These are phyloP conservation scores for Drosophila falleni DNA, from an alignment of 2,888 invertebrate genomes.

Conservation along the genomic window DNA sequence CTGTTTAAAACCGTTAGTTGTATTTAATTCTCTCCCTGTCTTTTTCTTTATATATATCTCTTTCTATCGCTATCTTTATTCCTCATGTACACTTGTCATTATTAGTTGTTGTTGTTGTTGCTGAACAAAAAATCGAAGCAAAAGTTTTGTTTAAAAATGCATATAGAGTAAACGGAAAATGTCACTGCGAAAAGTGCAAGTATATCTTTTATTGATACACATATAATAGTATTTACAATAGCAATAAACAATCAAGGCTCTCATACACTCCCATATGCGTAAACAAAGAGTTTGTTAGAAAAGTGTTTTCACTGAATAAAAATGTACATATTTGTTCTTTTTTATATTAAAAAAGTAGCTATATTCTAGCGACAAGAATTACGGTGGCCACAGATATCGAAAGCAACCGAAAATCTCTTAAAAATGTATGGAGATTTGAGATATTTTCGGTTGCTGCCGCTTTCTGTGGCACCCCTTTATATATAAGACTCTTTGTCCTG, in stretches of 20 bases:
- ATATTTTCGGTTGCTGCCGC: no score
- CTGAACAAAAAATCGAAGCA: conserved; percentile 5
- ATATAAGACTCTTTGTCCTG: no score
- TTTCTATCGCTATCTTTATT: conserved; percentile 14
- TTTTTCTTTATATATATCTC: neutral
- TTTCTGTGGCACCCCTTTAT: no score
- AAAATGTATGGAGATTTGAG: no score
- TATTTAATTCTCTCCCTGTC: conserved; percentile 1
- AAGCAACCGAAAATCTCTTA: no score
- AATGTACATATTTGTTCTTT: no score
- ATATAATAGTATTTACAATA: conserved; percentile 1
- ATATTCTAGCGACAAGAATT: no score
- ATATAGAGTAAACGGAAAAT: neutral
- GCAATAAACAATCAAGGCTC: conserved; percentile 5
- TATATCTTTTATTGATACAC: conserved; percentile 2
- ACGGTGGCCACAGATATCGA: no score
- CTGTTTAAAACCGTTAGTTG: conserved; percentile 3
- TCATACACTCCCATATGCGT: neutral
- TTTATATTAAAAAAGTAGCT: no score
- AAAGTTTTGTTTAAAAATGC: neutral
- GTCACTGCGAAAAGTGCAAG: conserved; percentile 3
- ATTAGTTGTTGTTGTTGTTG: conserved; percentile 36
- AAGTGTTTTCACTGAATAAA: no score
- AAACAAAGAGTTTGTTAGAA: neutral
- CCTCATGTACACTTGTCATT: conserved; percentile 27